These are phyloP conservation scores for Pseudopodoces humilis DNA, from an alignment of 2,113 vertebrate genomes.

Conservation along the genomic window DNA sequence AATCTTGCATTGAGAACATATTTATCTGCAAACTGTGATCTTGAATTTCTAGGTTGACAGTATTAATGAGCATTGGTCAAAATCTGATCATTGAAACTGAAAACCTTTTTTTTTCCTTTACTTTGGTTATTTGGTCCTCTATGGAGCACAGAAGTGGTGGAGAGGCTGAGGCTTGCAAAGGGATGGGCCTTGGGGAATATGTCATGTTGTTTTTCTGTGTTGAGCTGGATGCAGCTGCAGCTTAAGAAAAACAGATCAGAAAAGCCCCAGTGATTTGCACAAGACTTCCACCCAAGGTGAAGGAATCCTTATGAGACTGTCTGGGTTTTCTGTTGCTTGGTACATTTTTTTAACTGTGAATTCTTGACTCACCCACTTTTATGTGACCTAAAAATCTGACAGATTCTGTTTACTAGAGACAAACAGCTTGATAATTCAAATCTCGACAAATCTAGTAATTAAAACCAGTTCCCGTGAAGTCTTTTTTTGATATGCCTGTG, in stretches of 20 bases:
- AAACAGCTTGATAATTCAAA: constrained; percentile 11
- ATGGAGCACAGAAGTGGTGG: background rate
- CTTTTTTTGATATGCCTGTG: background rate
- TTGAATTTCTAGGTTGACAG: background rate
- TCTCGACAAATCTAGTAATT: background rate
- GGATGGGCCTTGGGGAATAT: background rate
- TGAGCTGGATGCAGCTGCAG: constrained; percentile 39
- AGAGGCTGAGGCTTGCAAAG: background rate
- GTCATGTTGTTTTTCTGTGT: background rate
- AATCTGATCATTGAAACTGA: background rate
- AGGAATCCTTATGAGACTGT: background rate
- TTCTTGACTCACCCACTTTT: background rate
- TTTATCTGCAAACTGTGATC: background rate
- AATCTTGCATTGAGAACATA: background rate
- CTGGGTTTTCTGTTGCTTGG: background rate
- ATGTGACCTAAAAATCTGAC: background rate
- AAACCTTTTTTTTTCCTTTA: background rate
- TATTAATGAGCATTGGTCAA: background rate
- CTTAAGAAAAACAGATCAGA: constrained; percentile 24
- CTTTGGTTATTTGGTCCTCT: background rate
- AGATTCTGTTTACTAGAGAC: background rate
- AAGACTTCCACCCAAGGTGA: constrained; percentile 42
- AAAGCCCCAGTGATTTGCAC: background rate
- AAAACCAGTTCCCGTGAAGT: background rate
- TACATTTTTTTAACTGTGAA: background rate